These are phyloP conservation scores for Adineta ricciae DNA, from an alignment of 2,888 invertebrate species.

Conservation along the genomic window DNA sequence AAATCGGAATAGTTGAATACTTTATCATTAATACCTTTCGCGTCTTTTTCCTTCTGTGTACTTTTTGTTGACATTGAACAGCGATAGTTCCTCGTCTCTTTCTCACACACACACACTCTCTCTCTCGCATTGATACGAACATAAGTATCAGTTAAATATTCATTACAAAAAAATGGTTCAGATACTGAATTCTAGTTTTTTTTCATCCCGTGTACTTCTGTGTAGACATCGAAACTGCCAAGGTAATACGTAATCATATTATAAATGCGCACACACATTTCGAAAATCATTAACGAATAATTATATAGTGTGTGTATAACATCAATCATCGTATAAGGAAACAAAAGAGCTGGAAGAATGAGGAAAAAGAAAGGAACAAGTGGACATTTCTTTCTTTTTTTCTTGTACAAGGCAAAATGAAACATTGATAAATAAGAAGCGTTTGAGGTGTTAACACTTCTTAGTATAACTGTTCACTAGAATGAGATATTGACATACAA, in stretches of 20 bases:
- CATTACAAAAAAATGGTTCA: background rate
- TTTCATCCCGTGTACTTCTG: background rate
- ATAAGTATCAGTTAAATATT: background rate
- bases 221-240: background rate
- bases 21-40: background rate
- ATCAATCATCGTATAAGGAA: background rate
- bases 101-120: no score
- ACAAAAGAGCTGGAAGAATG: background rate
- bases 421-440: background rate
- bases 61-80: background rate
- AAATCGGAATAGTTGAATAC: background rate
- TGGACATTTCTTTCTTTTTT: background rate
- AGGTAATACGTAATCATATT: conserved; percentile 3
- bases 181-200: background rate
- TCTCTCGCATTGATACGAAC: background rate
- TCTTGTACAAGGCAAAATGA: background rate
- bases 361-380: background rate
- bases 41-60: background rate
- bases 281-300: background rate
- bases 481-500: background rate
- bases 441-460: background rate
- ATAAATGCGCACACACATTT: background rate
- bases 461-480: background rate
- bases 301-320: background rate
- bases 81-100: background rate